Evolutionary conservation across 2,888 invertebrate species (phyloP).

Genomic region (Neria commutata): DNA sequence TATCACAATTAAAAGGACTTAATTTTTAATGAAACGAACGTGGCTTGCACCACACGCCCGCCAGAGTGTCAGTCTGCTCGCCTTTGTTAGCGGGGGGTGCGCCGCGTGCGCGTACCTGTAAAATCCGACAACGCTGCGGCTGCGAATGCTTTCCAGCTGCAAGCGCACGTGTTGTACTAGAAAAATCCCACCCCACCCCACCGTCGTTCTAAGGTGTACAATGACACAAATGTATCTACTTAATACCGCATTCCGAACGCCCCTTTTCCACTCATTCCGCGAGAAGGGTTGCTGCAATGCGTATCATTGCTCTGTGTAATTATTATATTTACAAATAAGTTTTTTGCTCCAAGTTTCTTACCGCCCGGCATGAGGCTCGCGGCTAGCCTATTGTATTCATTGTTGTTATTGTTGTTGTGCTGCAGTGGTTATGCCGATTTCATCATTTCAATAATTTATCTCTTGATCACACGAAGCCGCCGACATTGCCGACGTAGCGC

Average conservation of each 20-base stretch:
- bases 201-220: slow-evolving; percentile 25
- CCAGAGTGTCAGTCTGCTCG: too few species aligned
- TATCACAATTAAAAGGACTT: slow-evolving; percentile 56
- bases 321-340: slow-evolving; percentile 53
- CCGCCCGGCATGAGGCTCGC: too few species aligned
- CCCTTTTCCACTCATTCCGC: too few species aligned
- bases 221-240: slow-evolving; percentile 23
- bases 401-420: too few species aligned
- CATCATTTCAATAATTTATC: slow-evolving; percentile 11
- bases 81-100: slow-evolving; percentile 6
- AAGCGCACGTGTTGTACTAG: slow-evolving; percentile 17
- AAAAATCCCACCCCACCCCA: slow-evolving; percentile 14
- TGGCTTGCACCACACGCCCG: slow-evolving; percentile 15
- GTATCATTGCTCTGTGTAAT: slow-evolving; percentile 41
- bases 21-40: slow-evolving; percentile 48
- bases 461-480: slow-evolving; percentile 34
- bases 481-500: slow-evolving; percentile 21
- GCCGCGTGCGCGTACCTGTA: slow-evolving; percentile 10
- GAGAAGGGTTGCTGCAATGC: too few species aligned
- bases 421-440: background rate
- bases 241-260: too few species aligned
- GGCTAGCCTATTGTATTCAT: too few species aligned
- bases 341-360: too few species aligned
- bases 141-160: slow-evolving; percentile 17
- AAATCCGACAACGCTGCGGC: slow-evolving; percentile 32